Evolutionary conservation across 2,888 invertebrate species (phyloP), one percentile per base, ranked within the genome.

Genomic region (Tuta absoluta): DNA sequence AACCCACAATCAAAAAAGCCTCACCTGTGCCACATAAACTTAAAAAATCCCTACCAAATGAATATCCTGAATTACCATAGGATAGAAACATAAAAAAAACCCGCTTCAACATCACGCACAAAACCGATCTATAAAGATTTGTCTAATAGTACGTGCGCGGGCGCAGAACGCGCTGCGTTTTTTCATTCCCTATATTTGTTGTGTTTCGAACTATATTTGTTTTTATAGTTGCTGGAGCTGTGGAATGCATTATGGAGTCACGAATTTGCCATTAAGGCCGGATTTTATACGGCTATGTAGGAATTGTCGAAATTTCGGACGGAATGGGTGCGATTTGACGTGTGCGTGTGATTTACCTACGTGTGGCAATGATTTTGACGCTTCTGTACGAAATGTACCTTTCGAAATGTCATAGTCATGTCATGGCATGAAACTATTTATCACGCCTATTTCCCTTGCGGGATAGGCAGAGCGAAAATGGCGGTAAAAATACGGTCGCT

Each of bases 171-270:
- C 82, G 85, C 63, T 71, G 62, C 65, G 48, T 74, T 81, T 84
- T 87, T 85, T 87, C 28, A 82, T 73, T 65, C 57, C 75, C 80
- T 81, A 21, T 87, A 88, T 89, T 88, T 88, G 85, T 88, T 86
- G 79, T 81, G 76, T 85, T 85, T 79, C 73, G 64, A 72, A 38
- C 81, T 85, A 85, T 87, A 88, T 90, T 90, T 90, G 90, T 87
- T 88, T 90, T 91, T 90, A 89, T 90, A 87, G 90, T 87, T 87
- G 90, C 90, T 89, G 89, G 89, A 87, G 86, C 85, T 74, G 61
- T 70, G 82, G 81, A 78, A 84, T 85, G 82, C 82, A 86, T 88
- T 88, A 78, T 80, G 68, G 66, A 84, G 89, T 84, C 91, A 90
- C 90, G 90, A 70, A 86, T 82, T 79, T 71, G 83, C 86, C 84